Conservation (phyloP, 2,888 invertebrate species). For the Andricus quercusramuli region DNA sequence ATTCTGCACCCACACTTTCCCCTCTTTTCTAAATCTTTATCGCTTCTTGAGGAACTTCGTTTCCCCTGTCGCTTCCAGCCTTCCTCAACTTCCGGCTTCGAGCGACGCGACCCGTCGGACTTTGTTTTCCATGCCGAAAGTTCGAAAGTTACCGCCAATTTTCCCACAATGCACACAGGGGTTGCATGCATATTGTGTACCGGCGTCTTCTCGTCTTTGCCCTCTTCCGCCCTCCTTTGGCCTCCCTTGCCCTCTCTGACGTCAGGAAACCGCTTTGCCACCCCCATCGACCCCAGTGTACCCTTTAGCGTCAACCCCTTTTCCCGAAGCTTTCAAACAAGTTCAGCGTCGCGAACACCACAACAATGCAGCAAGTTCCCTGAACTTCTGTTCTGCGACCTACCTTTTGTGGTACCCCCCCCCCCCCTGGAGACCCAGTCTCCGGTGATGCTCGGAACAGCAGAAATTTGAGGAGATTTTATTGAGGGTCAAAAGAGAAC, state of each 20-base stretch:
- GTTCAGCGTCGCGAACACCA: slow-evolving; percentile 67
- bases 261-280: slow-evolving; percentile 43
- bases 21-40: not conserved
- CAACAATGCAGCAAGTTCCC: slow-evolving; percentile 73
- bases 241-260: not conserved
- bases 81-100: not conserved
- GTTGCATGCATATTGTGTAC: slow-evolving; percentile 61
- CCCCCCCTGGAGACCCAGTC: not conserved
- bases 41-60: not conserved
- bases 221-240: not conserved
- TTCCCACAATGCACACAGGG: slow-evolving; percentile 50
- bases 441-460: not conserved
- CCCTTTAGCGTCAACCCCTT: slow-evolving; percentile 46
- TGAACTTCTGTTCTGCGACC: slow-evolving; percentile 63
- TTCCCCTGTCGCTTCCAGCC: not conserved
- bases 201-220: slow-evolving; percentile 53
- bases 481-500: not conserved
- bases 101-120: slow-evolving; percentile 25
- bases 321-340: slow-evolving; percentile 59
- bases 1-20: not conserved
- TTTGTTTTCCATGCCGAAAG: slow-evolving; percentile 52
- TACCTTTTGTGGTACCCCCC: slow-evolving; percentile 43
- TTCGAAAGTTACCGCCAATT: slow-evolving; percentile 54
- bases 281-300: slow-evolving; percentile 23
- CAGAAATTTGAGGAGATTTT: not conserved